phyloP scores from a whole-genome alignment of 2,113 vertebrate genomes.

The Oostethus manadensis region DNA sequence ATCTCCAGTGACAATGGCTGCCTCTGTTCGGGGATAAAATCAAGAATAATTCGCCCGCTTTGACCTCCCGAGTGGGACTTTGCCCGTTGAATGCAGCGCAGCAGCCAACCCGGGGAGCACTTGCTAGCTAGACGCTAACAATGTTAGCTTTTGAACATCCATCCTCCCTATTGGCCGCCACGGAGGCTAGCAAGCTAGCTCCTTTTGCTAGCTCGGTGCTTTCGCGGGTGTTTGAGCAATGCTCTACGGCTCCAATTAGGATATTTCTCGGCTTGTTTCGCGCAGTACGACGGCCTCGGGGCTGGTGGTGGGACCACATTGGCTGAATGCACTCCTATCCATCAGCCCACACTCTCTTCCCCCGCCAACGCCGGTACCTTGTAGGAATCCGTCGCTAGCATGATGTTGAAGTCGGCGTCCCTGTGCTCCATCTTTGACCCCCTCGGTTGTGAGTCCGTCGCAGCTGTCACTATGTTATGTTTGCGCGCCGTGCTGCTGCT shows the following conservation, averaged over 20 bases:
- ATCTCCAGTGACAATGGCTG: background rate
- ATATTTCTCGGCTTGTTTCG: background rate
- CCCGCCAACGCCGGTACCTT: constrained; percentile 74
- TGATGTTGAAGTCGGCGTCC: constrained; percentile 83
- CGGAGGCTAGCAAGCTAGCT: constrained; percentile 35
- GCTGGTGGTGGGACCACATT: constrained; percentile 66
- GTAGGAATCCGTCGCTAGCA: constrained; percentile 91
- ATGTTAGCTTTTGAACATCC: constrained; percentile 39
- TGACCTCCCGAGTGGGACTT: background rate
- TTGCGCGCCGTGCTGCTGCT: constrained; percentile 35
- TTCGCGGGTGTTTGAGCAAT: constrained; percentile 1
- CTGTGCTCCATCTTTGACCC: constrained; percentile 82
- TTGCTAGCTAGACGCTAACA: constrained; percentile 49
- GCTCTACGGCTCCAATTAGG: background rate
- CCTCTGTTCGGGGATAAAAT: background rate
- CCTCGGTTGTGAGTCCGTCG: constrained; percentile 47
- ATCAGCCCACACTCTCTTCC: background rate
- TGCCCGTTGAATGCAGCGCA: constrained; percentile 8
- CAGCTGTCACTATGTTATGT: constrained; percentile 63
- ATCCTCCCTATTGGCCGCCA: background rate
- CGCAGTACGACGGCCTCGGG: constrained; percentile 62
- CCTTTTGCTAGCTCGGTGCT: background rate
- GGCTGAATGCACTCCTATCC: constrained; percentile 39
- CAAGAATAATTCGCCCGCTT: background rate
- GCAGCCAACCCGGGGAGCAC: background rate